These are phyloP conservation scores for Tarsius wallacei DNA, from an alignment of 2,797 vertebrate genomes.

Conservation along the genomic window DNA sequence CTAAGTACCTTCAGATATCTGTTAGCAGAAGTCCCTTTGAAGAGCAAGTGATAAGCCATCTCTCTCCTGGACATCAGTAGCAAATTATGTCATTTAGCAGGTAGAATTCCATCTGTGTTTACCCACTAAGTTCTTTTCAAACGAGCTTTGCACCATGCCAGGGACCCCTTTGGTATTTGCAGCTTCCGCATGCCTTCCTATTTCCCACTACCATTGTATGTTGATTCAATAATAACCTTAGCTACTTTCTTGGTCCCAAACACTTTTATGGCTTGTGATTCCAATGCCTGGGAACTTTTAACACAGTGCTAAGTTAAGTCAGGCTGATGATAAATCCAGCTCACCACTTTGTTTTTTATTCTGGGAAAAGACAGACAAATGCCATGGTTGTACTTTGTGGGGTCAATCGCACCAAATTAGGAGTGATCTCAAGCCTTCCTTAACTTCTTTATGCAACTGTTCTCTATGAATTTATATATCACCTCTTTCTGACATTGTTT, in stretches of 20 bases:
- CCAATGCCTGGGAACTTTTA: neutral
- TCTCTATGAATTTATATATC: neutral
- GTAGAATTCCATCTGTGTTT: neutral
- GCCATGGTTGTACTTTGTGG: neutral
- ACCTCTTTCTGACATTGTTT: neutral
- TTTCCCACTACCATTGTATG: neutral
- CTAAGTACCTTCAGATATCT: neutral
- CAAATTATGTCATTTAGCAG: neutral
- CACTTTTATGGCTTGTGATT: neutral
- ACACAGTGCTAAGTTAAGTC: neutral
- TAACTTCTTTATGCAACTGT: conserved; percentile 28
- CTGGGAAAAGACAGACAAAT: neutral
- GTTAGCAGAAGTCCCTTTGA: conserved; percentile 15
- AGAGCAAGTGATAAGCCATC: neutral
- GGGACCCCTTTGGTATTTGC: neutral
- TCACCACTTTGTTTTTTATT: neutral
- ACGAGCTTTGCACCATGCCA: neutral
- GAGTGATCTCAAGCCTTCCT: neutral
- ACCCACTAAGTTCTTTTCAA: conserved; percentile 23
- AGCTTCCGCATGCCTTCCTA: neutral
- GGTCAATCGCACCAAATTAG: neutral
- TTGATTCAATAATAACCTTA: neutral
- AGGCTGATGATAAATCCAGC: neutral
- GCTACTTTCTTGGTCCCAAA: neutral
- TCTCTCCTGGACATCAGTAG: neutral